phyloP scores from a whole-genome alignment of 2,888 invertebrate species.

The Acronicta aceris region DNA sequence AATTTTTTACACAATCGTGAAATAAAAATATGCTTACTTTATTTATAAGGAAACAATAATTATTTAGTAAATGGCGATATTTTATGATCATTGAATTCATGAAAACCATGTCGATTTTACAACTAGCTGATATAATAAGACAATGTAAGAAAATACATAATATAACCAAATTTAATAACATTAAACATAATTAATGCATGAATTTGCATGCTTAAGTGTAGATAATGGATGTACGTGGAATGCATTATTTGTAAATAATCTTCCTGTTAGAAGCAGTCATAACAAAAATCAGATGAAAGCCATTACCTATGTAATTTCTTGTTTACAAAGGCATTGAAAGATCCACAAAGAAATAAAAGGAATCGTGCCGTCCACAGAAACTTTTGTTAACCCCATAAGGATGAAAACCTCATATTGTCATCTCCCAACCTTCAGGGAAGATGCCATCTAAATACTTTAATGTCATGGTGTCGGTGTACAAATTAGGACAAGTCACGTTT shows the following conservation, averaged over 20 bases:
- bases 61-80: constrained; percentile 15
- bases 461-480: constrained; percentile 18
- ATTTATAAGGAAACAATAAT: constrained; percentile 35
- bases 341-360: neutral
- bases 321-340: too few species aligned
- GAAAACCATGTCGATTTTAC: constrained; percentile 10
- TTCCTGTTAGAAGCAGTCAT: too few species aligned
- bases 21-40: constrained; percentile 10
- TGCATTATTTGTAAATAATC: neutral
- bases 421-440: neutral
- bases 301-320: too few species aligned
- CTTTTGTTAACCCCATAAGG: neutral
- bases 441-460: constrained; percentile 5
- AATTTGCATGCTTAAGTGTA: constrained; percentile 6
- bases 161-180: constrained; percentile 1
- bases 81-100: constrained; percentile 7
- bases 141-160: constrained; percentile 7
- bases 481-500: constrained; percentile 45
- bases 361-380: neutral
- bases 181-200: constrained; percentile 3
- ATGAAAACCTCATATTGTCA: constrained; percentile 4
- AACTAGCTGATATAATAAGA: neutral
- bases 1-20: constrained; percentile 26
- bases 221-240: constrained; percentile 8
- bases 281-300: too few species aligned